A percentile compares a stretch with the other conserved stretches of the same genome.
These are phyloP conservation scores for Elaphurus davidianus DNA, from an alignment of 2,113 vertebrate genomes.

Conservation along the genomic window DNA sequence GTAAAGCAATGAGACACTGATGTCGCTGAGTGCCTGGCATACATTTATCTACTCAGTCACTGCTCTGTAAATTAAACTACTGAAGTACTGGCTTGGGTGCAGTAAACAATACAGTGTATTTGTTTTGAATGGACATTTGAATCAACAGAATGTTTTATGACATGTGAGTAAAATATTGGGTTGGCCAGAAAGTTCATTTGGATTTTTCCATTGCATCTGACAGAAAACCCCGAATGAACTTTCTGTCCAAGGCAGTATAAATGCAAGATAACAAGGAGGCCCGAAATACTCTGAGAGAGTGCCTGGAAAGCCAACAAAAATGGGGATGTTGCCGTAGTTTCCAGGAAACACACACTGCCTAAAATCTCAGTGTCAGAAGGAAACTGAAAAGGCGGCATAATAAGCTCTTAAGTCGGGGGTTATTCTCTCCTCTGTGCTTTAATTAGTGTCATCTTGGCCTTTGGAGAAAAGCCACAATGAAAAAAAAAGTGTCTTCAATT, in stretches of 20 bases:
- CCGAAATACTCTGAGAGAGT: background rate
- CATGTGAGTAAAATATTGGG: background rate
- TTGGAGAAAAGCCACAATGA: constrained; percentile 25
- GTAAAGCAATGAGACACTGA: background rate
- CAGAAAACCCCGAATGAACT: background rate
- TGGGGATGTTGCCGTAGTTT: constrained; percentile 56
- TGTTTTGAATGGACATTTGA: background rate
- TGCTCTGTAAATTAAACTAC: background rate
- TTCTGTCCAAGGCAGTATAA: background rate
- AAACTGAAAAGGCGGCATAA: constrained; percentile 47
- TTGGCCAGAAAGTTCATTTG: background rate
- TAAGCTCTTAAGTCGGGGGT: background rate
- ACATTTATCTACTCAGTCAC: background rate
- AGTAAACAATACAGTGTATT: background rate
- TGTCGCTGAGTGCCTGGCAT: background rate
- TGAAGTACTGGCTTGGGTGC: background rate
- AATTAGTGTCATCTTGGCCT: constrained; percentile 59
- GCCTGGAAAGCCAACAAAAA: constrained; percentile 34
- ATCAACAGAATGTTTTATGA: background rate
- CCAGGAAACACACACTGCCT: background rate
- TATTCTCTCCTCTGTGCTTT: constrained; percentile 52
- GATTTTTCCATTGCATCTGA: background rate
- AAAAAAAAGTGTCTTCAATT: constrained; percentile 32
- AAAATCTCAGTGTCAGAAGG: constrained; percentile 39
- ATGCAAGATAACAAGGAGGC: background rate